These are phyloP conservation scores for Linepithema humile DNA, from an alignment of 1,140 invertebrate genomes.

Conservation along the genomic window DNA sequence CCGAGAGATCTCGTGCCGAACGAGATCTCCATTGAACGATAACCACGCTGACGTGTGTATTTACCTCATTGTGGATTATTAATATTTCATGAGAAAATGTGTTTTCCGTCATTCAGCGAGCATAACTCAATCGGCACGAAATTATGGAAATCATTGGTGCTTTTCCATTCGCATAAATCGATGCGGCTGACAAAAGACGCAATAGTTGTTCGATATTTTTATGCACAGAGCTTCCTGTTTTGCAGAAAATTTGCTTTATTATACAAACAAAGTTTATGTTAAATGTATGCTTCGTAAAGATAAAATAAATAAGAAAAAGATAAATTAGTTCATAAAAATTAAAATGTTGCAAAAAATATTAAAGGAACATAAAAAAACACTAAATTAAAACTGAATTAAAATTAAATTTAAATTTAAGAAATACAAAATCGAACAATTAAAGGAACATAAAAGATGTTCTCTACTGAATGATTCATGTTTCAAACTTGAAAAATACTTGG, in stretches of 20 bases:
- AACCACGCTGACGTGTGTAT: not conserved
- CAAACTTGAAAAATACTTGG: not conserved
- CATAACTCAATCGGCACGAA: not conserved
- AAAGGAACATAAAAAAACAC: too few relatives aligned
- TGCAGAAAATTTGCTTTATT: not conserved
- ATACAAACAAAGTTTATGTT: too few relatives aligned
- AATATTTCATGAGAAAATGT: not conserved
- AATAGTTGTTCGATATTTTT: not conserved
- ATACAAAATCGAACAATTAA: too few relatives aligned
- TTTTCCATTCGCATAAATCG: not conserved
- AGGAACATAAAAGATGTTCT: too few relatives aligned
- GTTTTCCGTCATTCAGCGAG: not conserved
- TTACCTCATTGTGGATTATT: not conserved
- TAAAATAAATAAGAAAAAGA: too few relatives aligned
- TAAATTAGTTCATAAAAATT: too few relatives aligned
- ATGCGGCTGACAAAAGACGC: not conserved
- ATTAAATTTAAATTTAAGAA: too few relatives aligned
- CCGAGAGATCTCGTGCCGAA: not conserved
- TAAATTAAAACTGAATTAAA: too few relatives aligned
- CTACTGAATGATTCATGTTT: too few relatives aligned
- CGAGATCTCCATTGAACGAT: not conserved
- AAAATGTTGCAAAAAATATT: too few relatives aligned
- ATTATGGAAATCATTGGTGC: not conserved
- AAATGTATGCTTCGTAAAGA: too few relatives aligned
- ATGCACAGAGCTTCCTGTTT: not conserved